These are phyloP conservation scores for Altica lythri DNA, from an alignment of 2,888 invertebrate species.

Conservation along the genomic window DNA sequence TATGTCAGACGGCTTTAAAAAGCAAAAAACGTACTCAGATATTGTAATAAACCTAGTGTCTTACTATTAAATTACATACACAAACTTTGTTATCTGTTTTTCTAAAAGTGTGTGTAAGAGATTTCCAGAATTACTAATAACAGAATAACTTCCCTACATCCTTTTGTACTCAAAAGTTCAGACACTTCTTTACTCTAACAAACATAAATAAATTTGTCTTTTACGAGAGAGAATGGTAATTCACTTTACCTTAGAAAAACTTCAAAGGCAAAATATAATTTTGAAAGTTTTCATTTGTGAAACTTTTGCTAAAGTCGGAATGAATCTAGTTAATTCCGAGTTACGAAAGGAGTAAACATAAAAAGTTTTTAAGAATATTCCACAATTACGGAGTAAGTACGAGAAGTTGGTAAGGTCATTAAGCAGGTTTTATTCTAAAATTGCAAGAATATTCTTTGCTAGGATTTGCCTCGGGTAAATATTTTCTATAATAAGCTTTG, in stretches of 20 bases:
- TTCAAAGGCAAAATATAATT: constrained; percentile 22
- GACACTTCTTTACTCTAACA: constrained; percentile 3
- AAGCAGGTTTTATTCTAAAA: constrained; percentile 10
- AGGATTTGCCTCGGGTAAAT: not conserved
- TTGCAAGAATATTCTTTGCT: constrained; percentile 3
- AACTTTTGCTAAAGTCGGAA: constrained; percentile 11
- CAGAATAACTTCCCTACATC: not conserved
- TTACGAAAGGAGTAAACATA: constrained; percentile 15
- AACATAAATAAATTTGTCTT: constrained; percentile 17
- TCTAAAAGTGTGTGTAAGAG: not conserved
- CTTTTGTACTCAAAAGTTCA: constrained; percentile 10
- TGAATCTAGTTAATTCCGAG: constrained; percentile 17
- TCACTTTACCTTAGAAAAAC: constrained; percentile 16
- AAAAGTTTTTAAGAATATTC: constrained; percentile 19
- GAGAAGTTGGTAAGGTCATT: constrained; percentile 14
- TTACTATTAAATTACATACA: too few relatives aligned
- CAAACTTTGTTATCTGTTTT: too few relatives aligned
- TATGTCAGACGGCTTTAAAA: too few relatives aligned
- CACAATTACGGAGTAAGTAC: constrained; percentile 19
- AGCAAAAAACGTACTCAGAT: too few relatives aligned
- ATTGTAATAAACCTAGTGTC: too few relatives aligned
- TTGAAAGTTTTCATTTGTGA: constrained; percentile 22
- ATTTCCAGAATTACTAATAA: not conserved
- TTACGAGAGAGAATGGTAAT: constrained; percentile 17
- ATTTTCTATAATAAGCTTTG: too few relatives aligned